Evolutionary conservation across 2,888 invertebrate species (phyloP).

Genomic region (Archips crataeganus): DNA sequence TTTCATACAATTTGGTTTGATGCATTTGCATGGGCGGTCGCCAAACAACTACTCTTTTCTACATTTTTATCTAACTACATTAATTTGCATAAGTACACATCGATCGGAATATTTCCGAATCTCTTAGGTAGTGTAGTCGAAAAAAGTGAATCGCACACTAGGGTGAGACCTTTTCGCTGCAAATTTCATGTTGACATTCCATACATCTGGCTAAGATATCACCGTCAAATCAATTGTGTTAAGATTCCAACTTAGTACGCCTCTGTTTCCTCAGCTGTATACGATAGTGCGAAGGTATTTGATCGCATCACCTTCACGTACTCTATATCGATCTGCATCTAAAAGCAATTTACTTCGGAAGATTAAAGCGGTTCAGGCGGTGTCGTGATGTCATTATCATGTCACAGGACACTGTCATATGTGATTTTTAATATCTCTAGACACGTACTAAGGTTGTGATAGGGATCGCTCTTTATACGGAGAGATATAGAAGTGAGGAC

Average conservation of each 20-base stretch:
- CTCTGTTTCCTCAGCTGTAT: not conserved
- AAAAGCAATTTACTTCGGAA: constrained; percentile 59
- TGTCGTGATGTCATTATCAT: constrained; percentile 54
- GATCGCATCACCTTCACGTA: constrained; percentile 6
- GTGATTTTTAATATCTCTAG: constrained; percentile 59
- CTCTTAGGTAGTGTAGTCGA: too few relatives aligned
- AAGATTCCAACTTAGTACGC: not conserved
- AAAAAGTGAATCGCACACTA: too few relatives aligned
- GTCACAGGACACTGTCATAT: constrained; percentile 33
- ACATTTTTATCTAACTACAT: too few relatives aligned
- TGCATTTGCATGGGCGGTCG: too few relatives aligned
- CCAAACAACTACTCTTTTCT: too few relatives aligned
- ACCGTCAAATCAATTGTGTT: not conserved
- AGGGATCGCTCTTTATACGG: constrained; percentile 54
- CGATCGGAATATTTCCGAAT: too few relatives aligned
- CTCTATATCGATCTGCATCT: constrained; percentile 54
- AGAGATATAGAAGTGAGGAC: constrained; percentile 45
- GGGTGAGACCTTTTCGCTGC: too few relatives aligned
- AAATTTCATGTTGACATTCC: too few relatives aligned
- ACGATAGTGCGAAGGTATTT: not conserved
- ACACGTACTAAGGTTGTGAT: constrained; percentile 65
- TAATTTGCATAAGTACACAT: too few relatives aligned
- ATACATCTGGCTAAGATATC: not conserved
- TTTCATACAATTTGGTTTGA: too few relatives aligned
- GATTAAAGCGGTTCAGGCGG: constrained; percentile 52